phyloP scores from a whole-genome alignment of 2,797 vertebrate species.

The Monodelphis domestica region DNA sequence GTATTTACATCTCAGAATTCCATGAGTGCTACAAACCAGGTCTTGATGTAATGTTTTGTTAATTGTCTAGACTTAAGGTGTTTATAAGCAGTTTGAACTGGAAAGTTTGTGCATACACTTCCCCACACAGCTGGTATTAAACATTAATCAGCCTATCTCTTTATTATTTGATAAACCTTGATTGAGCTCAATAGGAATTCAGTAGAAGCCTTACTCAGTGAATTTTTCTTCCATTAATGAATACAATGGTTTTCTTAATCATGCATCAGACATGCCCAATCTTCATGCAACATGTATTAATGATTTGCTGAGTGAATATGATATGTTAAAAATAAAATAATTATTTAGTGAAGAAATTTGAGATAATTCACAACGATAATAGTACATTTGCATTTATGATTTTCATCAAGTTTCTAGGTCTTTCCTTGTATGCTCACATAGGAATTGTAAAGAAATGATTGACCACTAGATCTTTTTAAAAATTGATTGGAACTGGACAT shows the following conservation, averaged over 20 bases:
- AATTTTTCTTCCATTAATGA: constrained; percentile 24
- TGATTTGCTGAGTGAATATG: background rate
- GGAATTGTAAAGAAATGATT: constrained; percentile 56
- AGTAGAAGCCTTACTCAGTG: background rate
- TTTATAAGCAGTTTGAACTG: too few species aligned
- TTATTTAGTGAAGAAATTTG: constrained; percentile 43
- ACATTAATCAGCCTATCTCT: background rate
- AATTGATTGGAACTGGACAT: constrained; percentile 60
- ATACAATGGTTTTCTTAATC: constrained; percentile 22
- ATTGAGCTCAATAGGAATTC: background rate
- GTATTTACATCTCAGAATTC: background rate
- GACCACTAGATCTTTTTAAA: constrained; percentile 61
- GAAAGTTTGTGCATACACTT: too few species aligned
- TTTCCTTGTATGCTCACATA: constrained; percentile 51
- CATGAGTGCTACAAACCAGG: too few species aligned
- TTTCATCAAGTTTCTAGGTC: constrained; percentile 39
- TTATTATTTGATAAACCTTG: background rate
- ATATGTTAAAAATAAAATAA: constrained; percentile 61
- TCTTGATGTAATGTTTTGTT: too few species aligned
- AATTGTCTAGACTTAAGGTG: too few species aligned
- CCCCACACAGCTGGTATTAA: background rate
- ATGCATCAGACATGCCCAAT: background rate
- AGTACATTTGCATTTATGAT: constrained; percentile 48
- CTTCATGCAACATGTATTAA: background rate
- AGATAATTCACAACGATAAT: constrained; percentile 45